These are phyloP conservation scores for Lapara coniferarum DNA, from an alignment of 2,888 invertebrate genomes.

Conservation along the genomic window DNA sequence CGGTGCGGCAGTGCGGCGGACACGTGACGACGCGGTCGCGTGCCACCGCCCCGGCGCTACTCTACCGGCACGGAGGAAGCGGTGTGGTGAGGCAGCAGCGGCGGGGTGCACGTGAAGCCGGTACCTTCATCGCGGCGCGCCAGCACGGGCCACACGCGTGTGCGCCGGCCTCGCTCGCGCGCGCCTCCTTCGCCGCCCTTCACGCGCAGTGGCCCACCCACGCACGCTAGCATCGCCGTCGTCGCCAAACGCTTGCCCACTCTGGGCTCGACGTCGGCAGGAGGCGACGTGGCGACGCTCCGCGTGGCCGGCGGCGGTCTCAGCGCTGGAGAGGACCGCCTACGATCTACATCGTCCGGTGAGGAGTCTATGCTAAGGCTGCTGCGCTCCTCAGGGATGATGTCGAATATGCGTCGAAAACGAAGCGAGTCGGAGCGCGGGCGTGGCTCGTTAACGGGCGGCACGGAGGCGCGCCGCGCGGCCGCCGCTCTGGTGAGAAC, in stretches of 20 bases:
- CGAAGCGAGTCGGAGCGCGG: slow-evolving; percentile 66
- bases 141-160: slow-evolving; percentile 27
- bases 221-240: slow-evolving; percentile 1
- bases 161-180: slow-evolving; percentile 15
- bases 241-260: neutral
- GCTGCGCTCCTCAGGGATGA: slow-evolving; percentile 83
- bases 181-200: slow-evolving; percentile 12
- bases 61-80: slow-evolving; percentile 65
- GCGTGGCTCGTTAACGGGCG: slow-evolving; percentile 48
- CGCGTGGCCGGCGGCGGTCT: slow-evolving; percentile 38
- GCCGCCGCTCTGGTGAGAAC: slow-evolving; percentile 37
- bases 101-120: slow-evolving; percentile 25
- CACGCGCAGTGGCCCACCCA: slow-evolving; percentile 26
- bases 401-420: slow-evolving; percentile 79
- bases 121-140: slow-evolving; percentile 26
- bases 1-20: slow-evolving; percentile 58
- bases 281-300: slow-evolving; percentile 60
- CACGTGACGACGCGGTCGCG: slow-evolving; percentile 33
- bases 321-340: slow-evolving; percentile 36
- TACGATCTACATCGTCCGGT: slow-evolving; percentile 58
- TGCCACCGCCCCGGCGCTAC: slow-evolving; percentile 40
- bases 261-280: slow-evolving; percentile 35
- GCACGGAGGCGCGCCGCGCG: slow-evolving; percentile 49
- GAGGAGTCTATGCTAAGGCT: slow-evolving; percentile 77
- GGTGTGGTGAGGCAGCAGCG: slow-evolving; percentile 55